A percentile compares a stretch with the other conserved stretches of the same genome.
phyloP scores from a whole-genome alignment of 2,888 invertebrate species.

The Polylopha cassiicola region DNA sequence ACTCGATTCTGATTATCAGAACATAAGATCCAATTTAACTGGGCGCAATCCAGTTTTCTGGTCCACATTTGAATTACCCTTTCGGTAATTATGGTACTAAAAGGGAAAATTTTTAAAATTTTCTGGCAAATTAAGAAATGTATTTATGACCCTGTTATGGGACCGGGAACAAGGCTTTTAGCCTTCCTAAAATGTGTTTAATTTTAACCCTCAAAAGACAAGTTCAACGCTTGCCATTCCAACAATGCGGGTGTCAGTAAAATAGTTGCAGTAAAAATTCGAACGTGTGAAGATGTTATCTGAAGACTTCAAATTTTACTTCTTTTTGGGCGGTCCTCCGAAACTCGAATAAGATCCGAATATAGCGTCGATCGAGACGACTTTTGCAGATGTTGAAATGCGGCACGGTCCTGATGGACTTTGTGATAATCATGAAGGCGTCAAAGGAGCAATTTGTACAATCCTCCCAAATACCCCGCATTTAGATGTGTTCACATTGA shows the following conservation, averaged over 20 bases:
- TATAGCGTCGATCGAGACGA: too few relatives aligned
- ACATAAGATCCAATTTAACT: conserved; percentile 6
- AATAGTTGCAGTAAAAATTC: not conserved
- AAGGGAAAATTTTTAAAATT: conserved; percentile 13
- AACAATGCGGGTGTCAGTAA: too few relatives aligned
- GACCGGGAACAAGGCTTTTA: not conserved
- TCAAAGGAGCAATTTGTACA: conserved; percentile 64
- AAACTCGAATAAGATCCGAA: too few relatives aligned
- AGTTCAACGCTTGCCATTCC: too few relatives aligned
- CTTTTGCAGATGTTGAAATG: conserved; percentile 47
- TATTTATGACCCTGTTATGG: conserved; percentile 3
- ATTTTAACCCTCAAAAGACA: too few relatives aligned
- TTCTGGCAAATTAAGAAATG: conserved; percentile 11
- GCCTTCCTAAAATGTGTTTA: too few relatives aligned
- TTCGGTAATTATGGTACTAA: conserved; percentile 21
- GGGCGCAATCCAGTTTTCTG: conserved; percentile 32
- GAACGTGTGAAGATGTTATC: conserved; percentile 36
- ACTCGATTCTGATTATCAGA: conserved; percentile 6
- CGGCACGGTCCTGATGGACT: conserved; percentile 41
- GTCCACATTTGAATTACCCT: conserved; percentile 30
- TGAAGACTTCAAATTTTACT: conserved; percentile 30
- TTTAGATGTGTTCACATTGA: conserved; percentile 50
- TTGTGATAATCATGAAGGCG: conserved; percentile 51
- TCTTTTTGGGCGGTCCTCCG: conserved; percentile 42
- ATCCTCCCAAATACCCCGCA: conserved; percentile 51